These are phyloP conservation scores for Alca torda DNA, from an alignment of 2,797 vertebrate species.

Conservation along the genomic window DNA sequence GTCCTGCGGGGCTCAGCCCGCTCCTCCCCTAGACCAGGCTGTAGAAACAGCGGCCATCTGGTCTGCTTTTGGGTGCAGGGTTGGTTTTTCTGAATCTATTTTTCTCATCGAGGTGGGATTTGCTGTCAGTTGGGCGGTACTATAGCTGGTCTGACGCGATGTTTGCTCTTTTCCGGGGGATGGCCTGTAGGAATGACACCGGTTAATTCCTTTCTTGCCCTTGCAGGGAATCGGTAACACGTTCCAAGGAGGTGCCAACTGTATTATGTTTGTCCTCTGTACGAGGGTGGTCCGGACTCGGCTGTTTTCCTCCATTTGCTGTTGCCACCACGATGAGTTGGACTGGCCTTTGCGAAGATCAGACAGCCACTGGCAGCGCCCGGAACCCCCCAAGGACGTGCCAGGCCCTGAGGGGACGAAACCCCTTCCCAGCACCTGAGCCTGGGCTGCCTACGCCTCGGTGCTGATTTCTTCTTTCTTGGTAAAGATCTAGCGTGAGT, in stretches of 20 bases:
- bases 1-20: neutral
- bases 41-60: fast-evolving
- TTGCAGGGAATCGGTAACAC: slow-evolving; percentile 93
- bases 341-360: neutral
- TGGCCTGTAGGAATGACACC: neutral
- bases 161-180: neutral
- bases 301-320: slow-evolving; percentile 77
- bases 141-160: fast-evolving
- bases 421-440: slow-evolving; percentile 58
- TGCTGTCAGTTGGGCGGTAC: neutral
- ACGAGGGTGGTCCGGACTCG: slow-evolving; percentile 82
- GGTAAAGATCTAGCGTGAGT: neutral
- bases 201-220: neutral
- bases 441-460: neutral
- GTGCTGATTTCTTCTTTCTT: neutral
- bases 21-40: fast-evolving
- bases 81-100: fast-evolving
- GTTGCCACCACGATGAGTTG: neutral
- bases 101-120: fast-evolving
- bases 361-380: neutral
- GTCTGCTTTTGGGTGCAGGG: fast-evolving
- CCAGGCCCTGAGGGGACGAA: neutral
- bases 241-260: slow-evolving; percentile 95
- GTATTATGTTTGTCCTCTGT: slow-evolving; percentile 91
- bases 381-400: neutral